A percentile compares a stretch with the other conserved stretches of the same genome.
Conservation (phyloP, 2,888 invertebrate species). For the Heteropelma amictum region DNA sequence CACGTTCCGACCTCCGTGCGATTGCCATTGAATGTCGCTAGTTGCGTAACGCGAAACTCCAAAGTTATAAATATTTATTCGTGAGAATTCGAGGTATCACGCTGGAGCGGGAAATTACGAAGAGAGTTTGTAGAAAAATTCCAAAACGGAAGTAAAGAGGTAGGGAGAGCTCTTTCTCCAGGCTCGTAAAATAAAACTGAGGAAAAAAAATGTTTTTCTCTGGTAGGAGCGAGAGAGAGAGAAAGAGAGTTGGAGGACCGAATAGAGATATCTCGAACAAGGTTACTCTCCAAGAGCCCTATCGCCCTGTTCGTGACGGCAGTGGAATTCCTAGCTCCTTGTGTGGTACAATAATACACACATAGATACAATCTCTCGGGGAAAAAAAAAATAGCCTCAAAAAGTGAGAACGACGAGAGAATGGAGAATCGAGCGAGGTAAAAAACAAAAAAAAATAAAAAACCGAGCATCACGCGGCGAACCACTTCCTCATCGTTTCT, state of each 20-base stretch:
- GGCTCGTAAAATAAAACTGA: too few relatives aligned
- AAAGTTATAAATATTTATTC: not conserved
- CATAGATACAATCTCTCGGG: constrained; percentile 10
- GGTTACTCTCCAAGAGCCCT: constrained; percentile 67
- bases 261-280: constrained; percentile 62
- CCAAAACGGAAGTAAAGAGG: constrained; percentile 19
- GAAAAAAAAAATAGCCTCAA: too few relatives aligned
- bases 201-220: too few relatives aligned
- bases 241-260: too few relatives aligned
- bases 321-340: constrained; percentile 65
- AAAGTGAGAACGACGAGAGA: too few relatives aligned
- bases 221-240: not conserved
- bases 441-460: constrained; percentile 16
- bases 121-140: constrained; percentile 7
- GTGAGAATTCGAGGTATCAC: constrained; percentile 14
- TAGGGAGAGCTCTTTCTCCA: too few relatives aligned
- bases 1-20: too few relatives aligned
- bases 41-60: not conserved
- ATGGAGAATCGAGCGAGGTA: not conserved
- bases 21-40: too few relatives aligned
- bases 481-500: constrained; percentile 72
- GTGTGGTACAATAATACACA: constrained; percentile 22
- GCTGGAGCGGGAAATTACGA: not conserved
- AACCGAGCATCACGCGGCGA: constrained; percentile 62
- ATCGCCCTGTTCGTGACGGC: constrained; percentile 59